These are phyloP conservation scores for Venturia canescens DNA, from an alignment of 1,140 invertebrate genomes.

Conservation along the genomic window DNA sequence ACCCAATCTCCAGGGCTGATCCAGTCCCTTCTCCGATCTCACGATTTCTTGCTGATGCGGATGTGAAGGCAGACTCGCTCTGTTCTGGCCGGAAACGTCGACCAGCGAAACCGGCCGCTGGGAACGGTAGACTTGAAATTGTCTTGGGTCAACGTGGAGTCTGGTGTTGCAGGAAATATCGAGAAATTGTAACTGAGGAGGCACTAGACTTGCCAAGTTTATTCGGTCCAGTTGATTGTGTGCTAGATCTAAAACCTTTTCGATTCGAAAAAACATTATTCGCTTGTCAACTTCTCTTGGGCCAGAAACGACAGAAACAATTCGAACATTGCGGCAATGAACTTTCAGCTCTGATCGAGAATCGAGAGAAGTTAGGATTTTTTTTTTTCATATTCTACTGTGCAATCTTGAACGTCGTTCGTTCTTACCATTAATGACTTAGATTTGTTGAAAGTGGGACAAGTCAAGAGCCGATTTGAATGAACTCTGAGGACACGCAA, in stretches of 20 bases:
- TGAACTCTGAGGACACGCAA: slow-evolving; percentile 87
- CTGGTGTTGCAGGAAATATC: slow-evolving; percentile 90
- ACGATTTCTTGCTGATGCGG: slow-evolving; percentile 80
- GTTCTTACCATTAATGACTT: slow-evolving; percentile 81
- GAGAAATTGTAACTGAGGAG: slow-evolving; percentile 88
- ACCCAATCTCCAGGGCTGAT: slow-evolving; percentile 86
- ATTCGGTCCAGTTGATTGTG: slow-evolving; percentile 90
- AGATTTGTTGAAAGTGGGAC: slow-evolving; percentile 86
- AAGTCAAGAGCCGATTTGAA: slow-evolving; percentile 86
- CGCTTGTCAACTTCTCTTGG: too few species aligned
- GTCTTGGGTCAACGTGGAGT: slow-evolving; percentile 87
- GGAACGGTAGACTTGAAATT: slow-evolving; percentile 87
- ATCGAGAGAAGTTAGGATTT: too few species aligned
- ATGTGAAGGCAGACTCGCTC: slow-evolving; percentile 80
- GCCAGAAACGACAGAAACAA: too few species aligned
- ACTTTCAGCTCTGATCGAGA: background rate
- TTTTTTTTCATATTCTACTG: too few species aligned
- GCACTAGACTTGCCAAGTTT: slow-evolving; percentile 85
- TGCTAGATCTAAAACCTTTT: slow-evolving; percentile 86
- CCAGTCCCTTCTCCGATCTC: slow-evolving; percentile 77
- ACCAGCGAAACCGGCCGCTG: slow-evolving; percentile 88
- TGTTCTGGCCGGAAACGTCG: slow-evolving; percentile 88
- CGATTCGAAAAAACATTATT: slow-evolving; percentile 46
- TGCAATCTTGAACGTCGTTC: background rate
- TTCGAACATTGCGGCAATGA: too few species aligned